Evolutionary conservation across 2,113 vertebrate species (phyloP).

Genomic region (Atrichornis clamosus): DNA sequence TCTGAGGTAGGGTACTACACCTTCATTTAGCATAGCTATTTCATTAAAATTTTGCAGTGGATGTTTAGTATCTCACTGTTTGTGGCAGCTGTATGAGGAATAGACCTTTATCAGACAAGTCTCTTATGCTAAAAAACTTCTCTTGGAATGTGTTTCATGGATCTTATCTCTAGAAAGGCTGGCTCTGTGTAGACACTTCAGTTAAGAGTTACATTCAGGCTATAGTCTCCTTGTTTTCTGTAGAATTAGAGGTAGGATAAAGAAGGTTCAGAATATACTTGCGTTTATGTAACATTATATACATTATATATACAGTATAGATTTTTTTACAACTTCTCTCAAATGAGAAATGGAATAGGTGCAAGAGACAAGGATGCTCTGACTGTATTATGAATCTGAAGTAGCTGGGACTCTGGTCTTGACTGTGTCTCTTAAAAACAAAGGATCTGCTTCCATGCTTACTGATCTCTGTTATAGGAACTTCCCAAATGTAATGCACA

Average conservation of each 20-base stretch:
- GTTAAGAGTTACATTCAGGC: not conserved
- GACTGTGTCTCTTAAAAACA: not conserved
- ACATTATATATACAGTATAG: too few species aligned
- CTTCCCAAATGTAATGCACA: not conserved
- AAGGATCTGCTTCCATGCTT: not conserved
- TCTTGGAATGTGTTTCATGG: not conserved
- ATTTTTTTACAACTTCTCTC: not conserved
- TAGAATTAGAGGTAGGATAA: not conserved
- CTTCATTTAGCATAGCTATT: not conserved
- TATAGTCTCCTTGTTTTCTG: not conserved
- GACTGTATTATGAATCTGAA: not conserved
- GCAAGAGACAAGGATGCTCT: not conserved
- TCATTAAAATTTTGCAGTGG: not conserved
- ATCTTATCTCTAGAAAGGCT: not conserved
- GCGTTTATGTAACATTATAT: rapidly evolving
- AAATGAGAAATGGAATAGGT: not conserved
- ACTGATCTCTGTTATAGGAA: not conserved
- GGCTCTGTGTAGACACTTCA: not conserved
- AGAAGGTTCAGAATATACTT: not conserved
- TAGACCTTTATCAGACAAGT: not conserved
- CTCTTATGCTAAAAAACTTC: not conserved
- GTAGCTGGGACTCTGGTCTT: not conserved
- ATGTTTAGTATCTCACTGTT: not conserved
- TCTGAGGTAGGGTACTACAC: not conserved
- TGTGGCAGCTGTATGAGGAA: not conserved